Evolutionary conservation across 1,140 invertebrate species (phyloP), one percentile per base, ranked within the genome.

Genomic region (Drosophila chauvacae): DNA sequence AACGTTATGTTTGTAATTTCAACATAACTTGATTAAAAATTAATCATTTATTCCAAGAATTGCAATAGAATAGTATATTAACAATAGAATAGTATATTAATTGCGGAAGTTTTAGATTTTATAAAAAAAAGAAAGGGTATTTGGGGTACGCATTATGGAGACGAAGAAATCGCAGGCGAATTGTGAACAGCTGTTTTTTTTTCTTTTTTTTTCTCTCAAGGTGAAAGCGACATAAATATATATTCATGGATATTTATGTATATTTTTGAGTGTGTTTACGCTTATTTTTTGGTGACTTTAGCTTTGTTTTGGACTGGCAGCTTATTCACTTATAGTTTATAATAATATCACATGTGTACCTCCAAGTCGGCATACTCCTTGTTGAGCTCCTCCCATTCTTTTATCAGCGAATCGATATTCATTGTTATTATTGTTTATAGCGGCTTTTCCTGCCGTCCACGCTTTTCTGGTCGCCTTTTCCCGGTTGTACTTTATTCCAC

Each of bases 351-450:
- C 86, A 28, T 28, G 6, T 28, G 94, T 93, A 95, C 95, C 93
- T 95, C 94, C 3, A 95, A 81, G 28, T 94, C 93, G 81, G 94
- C 94, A 75, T 93, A 95, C 79, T 96, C 96, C 50, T 94, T 93
- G 33, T 94, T 93, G 23, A 96, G 91, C 45, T 96, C 95, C 53
- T 95, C 94, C 95, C 95, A 96, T 48, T 96, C 95, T 84, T 95
- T 95, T 45, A 45, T 65, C 55, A 92, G 72, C 39, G 88, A 71
- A 45, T 92, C 85, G 56, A 91, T 91, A 56, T 82, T 86, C 90
- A 90, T 92, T 28, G 4, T 63, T 48, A 9, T 56, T 48, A 39
- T 37, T 72, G 45, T 53, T 62, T 45, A 56, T 56, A 39, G 39
- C 63, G 62, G 66, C 62, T 68, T 68, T 68, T 30, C 16, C 16